Evolutionary conservation across 1,140 invertebrate genomes (phyloP).

Genomic region (Cardiocondyla obscurior): DNA sequence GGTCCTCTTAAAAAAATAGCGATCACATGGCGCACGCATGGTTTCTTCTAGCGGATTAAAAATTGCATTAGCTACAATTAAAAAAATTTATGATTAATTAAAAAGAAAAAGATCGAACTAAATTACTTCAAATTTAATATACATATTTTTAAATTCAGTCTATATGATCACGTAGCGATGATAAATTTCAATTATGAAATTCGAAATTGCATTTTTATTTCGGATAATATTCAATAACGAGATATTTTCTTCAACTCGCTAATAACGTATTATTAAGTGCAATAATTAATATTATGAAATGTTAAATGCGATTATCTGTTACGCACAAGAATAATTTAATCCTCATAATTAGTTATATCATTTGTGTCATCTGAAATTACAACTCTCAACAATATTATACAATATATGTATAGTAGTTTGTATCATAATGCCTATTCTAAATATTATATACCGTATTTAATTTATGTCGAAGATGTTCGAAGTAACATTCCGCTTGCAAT

Average conservation of each 20-base stretch:
- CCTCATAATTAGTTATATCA: background rate
- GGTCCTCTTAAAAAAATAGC: too few species aligned
- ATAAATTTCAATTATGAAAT: background rate
- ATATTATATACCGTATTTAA: background rate
- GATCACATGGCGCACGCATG: too few species aligned
- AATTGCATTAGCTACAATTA: background rate
- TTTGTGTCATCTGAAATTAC: background rate
- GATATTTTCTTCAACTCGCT: background rate
- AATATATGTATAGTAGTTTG: background rate
- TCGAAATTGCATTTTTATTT: too few species aligned
- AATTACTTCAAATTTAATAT: background rate
- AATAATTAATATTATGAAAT: background rate
- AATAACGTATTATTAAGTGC: background rate
- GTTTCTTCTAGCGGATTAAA: too few species aligned
- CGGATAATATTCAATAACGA: too few species aligned
- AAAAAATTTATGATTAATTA: too few species aligned
- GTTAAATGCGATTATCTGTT: background rate
- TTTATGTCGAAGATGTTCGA: background rate
- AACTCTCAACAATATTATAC: background rate
- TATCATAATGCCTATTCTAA: background rate
- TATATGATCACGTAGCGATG: background rate
- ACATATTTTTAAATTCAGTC: background rate
- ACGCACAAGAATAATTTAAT: background rate
- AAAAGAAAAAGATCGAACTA: too few species aligned
- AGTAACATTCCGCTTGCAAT: background rate